Evolutionary conservation across 2,888 invertebrate species (phyloP).

Genomic region (Drosophila affinis): DNA sequence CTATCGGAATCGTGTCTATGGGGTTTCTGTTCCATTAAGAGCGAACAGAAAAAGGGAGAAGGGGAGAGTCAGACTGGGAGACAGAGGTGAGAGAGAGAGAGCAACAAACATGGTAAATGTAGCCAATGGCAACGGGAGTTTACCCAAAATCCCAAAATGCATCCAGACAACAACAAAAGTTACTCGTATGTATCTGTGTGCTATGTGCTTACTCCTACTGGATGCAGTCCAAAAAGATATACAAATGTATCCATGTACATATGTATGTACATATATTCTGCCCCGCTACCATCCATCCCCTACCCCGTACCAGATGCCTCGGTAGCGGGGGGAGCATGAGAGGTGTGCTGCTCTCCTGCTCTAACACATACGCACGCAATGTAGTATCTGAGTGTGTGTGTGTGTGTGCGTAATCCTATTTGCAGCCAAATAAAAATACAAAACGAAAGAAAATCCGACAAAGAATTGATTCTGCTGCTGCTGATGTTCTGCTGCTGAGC

Average conservation of each 20-base stretch:
- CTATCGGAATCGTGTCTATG: conserved; percentile 16
- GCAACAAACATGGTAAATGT: conserved; percentile 45
- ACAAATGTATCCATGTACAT: not conserved
- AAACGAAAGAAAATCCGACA: conserved; percentile 63
- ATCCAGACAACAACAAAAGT: conserved; percentile 28
- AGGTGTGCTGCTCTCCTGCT: conserved; percentile 48
- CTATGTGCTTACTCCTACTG: not conserved
- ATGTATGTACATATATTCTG: not conserved
- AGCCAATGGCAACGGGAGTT: conserved; percentile 66
- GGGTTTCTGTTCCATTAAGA: conserved; percentile 11
- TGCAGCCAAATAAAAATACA: conserved; percentile 67
- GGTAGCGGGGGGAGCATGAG: not conserved
- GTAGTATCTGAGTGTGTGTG: conserved; percentile 11
- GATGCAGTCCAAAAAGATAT: not conserved
- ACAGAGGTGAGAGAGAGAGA: conserved; percentile 18
- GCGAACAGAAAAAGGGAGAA: not conserved
- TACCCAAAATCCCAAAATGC: conserved; percentile 45
- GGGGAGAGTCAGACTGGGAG: not conserved
- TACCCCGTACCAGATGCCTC: conserved; percentile 9
- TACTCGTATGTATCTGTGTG: conserved; percentile 5
- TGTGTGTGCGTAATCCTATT: conserved; percentile 68
- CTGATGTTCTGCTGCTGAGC: conserved; percentile 59
- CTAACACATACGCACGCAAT: conserved; percentile 57
- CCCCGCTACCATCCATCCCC: not conserved
- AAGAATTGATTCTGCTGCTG: conserved; percentile 60